Conservation (phyloP, 1,140 invertebrate species). For the Antheraea pernyi region DNA sequence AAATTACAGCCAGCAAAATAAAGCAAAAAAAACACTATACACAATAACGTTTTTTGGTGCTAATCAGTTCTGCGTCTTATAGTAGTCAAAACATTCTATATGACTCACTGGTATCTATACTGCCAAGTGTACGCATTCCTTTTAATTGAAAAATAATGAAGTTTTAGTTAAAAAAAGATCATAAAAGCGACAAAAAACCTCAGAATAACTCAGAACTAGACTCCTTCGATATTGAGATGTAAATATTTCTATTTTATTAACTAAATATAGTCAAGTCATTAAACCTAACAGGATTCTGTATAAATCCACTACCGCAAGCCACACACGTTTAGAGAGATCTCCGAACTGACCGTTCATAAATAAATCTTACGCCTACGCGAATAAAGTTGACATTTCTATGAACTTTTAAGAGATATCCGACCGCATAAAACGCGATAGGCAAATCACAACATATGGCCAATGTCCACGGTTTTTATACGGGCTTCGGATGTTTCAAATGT, state of each 20-base stretch:
- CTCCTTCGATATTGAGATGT: neutral
- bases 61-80: no score
- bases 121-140: no score
- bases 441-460: constrained; percentile 26
- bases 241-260: neutral
- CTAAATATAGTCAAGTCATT: constrained; percentile 1
- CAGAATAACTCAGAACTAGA: no score
- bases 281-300: constrained; percentile 5
- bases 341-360: neutral
- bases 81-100: no score
- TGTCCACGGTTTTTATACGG: constrained; percentile 27
- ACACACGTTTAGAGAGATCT: constrained; percentile 3
- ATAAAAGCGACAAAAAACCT: no score
- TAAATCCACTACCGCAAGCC: constrained; percentile 4
- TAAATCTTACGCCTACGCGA: neutral
- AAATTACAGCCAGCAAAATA: no score
- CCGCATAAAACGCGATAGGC: constrained; percentile 25
- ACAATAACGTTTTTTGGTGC: no score
- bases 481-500: constrained; percentile 11
- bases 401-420: constrained; percentile 15
- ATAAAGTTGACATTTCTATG: constrained; percentile 10
- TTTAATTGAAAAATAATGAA: no score
- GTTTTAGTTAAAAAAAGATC: no score
- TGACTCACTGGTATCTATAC: no score
- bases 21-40: no score